Evolutionary conservation across 2,797 vertebrate genomes (phyloP).

Genomic region (Spinibarbus caldwelli): DNA sequence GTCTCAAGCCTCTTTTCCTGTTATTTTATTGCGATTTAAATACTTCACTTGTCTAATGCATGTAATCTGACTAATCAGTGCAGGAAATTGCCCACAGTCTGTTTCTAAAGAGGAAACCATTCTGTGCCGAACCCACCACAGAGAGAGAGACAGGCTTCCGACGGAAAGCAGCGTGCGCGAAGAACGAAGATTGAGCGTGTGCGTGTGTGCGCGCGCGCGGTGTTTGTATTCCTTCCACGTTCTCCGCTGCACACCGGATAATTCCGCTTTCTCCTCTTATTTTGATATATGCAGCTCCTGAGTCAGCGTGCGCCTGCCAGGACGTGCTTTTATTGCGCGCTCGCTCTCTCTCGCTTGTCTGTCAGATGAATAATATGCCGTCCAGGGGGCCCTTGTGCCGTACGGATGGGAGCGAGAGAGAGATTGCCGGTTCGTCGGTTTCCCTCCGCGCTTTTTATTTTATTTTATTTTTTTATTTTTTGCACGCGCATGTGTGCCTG

Average conservation of each 20-base stretch:
- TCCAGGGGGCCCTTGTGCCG: conserved; percentile 44
- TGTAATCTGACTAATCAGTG: conserved; percentile 52
- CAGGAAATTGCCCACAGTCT: conserved; percentile 48
- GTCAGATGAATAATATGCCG: conserved; percentile 49
- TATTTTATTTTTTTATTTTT: conserved; percentile 6
- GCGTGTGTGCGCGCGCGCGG: neutral
- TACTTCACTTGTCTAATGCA: conserved; percentile 47
- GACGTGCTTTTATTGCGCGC: conserved; percentile 60
- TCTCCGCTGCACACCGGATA: conserved; percentile 55
- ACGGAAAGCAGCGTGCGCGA: conserved; percentile 19
- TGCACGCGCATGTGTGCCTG: neutral
- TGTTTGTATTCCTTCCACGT: conserved; percentile 61
- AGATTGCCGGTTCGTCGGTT: conserved; percentile 35
- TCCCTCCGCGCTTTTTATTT: neutral
- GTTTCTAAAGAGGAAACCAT: conserved; percentile 24
- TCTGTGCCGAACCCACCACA: conserved; percentile 5
- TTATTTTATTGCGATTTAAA: conserved; percentile 52
- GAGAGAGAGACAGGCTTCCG: conserved; percentile 32
- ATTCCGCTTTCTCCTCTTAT: conserved; percentile 57
- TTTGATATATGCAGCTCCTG: conserved; percentile 65
- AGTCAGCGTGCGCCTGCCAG: conserved; percentile 59
- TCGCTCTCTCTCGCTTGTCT: conserved; percentile 45
- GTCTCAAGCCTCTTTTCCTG: conserved; percentile 44
- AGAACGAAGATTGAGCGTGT: conserved; percentile 32
- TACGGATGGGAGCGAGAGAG: conserved; percentile 32